Conservation (phyloP, 2,113 vertebrate species). For the Nestor notabilis region DNA sequence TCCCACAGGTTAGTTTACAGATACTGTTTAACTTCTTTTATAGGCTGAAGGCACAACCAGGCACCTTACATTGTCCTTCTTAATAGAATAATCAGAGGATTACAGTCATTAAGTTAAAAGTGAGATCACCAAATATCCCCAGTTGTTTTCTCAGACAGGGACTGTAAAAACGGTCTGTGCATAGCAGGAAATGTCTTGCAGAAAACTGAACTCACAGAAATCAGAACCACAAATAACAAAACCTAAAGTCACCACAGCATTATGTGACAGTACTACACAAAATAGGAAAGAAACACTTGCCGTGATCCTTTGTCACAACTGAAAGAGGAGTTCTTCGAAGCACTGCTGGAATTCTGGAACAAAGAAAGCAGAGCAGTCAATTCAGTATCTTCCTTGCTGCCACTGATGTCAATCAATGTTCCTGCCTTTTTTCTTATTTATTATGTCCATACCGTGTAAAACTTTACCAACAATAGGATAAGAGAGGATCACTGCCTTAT, state of each 20-base stretch:
- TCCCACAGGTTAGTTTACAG: background rate
- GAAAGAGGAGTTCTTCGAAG: constrained; percentile 5
- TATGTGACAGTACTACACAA: background rate
- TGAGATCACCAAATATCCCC: background rate
- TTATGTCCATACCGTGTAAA: background rate
- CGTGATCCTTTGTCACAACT: constrained; percentile 51
- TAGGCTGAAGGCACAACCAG: background rate
- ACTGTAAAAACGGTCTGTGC: background rate
- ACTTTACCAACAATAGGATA: background rate
- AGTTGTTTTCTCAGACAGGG: background rate
- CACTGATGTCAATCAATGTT: background rate
- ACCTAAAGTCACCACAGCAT: background rate
- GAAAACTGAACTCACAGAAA: background rate
- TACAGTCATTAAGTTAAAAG: background rate
- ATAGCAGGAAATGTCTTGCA: background rate
- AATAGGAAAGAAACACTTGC: constrained; percentile 48
- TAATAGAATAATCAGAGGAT: background rate
- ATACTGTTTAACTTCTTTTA: background rate
- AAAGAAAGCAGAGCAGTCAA: background rate
- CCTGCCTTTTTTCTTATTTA: background rate
- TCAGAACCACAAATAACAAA: background rate
- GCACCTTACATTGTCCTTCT: background rate
- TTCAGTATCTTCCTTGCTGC: background rate
- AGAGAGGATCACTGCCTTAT: background rate
- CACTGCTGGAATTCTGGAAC: constrained; percentile 54